These are phyloP conservation scores for Butastur rufipennis DNA, from an alignment of 2,113 vertebrate genomes.

Conservation along the genomic window DNA sequence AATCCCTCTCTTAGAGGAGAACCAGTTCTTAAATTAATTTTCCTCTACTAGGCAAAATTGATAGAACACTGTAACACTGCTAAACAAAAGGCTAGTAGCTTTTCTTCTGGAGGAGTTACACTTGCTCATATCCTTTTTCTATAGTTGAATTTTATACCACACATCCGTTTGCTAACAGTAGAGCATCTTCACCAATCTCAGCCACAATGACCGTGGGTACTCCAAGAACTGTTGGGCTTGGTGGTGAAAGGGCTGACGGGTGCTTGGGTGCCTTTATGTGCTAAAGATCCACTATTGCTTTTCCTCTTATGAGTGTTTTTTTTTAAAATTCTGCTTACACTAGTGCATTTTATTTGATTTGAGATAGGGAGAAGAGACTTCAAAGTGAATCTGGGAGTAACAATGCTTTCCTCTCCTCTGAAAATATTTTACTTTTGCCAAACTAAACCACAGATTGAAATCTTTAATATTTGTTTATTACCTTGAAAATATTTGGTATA, in stretches of 20 bases:
- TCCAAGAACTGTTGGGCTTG: neutral
- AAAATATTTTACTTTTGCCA: neutral
- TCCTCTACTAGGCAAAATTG: neutral
- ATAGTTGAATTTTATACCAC: neutral
- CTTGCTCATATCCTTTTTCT: neutral
- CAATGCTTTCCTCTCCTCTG: neutral
- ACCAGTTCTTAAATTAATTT: neutral
- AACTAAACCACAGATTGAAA: neutral
- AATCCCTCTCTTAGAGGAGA: neutral
- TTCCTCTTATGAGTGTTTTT: neutral
- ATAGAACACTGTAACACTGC: neutral
- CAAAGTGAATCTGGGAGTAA: neutral
- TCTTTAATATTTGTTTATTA: neutral
- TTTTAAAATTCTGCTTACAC: neutral
- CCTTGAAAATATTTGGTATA: neutral
- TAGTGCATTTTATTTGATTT: neutral
- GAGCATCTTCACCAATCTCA: neutral
- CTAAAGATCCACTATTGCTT: neutral
- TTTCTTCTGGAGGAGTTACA: neutral
- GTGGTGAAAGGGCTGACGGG: neutral
- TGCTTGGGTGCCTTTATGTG: neutral
- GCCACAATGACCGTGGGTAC: neutral
- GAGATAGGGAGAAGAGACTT: neutral
- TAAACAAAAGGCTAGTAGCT: neutral
- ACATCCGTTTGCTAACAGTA: fast-evolving